A percentile compares a stretch with the other conserved stretches of the same genome.
Evolutionary conservation across 2,113 vertebrate genomes (phyloP).

Genomic region (Bothrops jararaca): DNA sequence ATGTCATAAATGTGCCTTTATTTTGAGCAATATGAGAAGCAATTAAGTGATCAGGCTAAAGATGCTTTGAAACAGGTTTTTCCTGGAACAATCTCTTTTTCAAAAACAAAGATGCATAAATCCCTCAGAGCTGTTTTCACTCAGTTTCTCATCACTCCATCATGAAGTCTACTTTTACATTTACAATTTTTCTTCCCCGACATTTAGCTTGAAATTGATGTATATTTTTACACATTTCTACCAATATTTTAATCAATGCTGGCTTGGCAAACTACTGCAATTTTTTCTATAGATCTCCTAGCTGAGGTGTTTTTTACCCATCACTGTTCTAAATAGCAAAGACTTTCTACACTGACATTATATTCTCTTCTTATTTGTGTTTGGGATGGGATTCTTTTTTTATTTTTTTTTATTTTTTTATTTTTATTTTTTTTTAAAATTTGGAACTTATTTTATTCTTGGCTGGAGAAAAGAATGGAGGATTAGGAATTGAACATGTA

Average conservation of each 20-base stretch:
- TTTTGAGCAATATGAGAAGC: constrained; percentile 57
- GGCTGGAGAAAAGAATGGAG: too few relatives aligned
- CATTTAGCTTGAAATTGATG: background rate
- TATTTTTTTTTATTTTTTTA: too few relatives aligned
- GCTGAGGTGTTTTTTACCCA: background rate
- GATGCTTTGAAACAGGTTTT: background rate
- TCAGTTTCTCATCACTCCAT: background rate
- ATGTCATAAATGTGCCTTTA: constrained; percentile 63
- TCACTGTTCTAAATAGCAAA: background rate
- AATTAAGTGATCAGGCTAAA: constrained; percentile 57
- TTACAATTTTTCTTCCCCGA: background rate
- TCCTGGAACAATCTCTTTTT: background rate
- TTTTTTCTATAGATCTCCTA: background rate
- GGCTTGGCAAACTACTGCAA: background rate
- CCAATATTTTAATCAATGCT: background rate
- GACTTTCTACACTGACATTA: background rate
- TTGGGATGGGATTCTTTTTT: background rate
- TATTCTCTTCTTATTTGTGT: background rate
- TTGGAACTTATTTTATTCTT: too few relatives aligned
- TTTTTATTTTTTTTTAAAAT: too few relatives aligned
- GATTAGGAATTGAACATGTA: too few relatives aligned
- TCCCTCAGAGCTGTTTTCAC: background rate
- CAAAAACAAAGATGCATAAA: background rate
- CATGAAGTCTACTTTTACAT: background rate
- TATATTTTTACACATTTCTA: background rate